These are phyloP conservation scores for Trigoniulus corallinus DNA, from an alignment of 1,140 invertebrate genomes.

Conservation along the genomic window DNA sequence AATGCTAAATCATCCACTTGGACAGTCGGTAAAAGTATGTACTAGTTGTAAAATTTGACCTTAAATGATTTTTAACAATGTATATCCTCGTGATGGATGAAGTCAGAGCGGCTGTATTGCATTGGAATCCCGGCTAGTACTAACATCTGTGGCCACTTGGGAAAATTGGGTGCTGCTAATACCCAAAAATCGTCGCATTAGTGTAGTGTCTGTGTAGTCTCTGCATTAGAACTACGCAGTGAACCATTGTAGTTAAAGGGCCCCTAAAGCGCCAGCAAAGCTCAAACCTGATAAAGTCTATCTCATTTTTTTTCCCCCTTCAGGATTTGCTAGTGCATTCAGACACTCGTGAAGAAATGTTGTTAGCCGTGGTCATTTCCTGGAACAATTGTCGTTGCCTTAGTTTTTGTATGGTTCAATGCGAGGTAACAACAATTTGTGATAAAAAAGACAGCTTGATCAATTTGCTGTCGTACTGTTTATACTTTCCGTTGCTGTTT, in stretches of 20 bases:
- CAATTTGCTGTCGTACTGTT: slow-evolving; percentile 37
- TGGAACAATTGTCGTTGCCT: slow-evolving; percentile 38
- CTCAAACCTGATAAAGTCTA: too few relatives aligned
- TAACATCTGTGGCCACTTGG: too few relatives aligned
- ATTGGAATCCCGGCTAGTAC: too few relatives aligned
- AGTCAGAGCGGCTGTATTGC: too few relatives aligned
- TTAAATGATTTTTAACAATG: not conserved
- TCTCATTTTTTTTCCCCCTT: too few relatives aligned
- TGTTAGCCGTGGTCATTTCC: slow-evolving; percentile 27
- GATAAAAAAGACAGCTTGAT: slow-evolving; percentile 26
- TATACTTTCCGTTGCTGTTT: slow-evolving; percentile 63
- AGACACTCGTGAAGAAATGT: slow-evolving; percentile 23
- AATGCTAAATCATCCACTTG: slow-evolving; percentile 19
- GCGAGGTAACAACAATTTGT: slow-evolving; percentile 17
- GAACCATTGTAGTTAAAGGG: too few relatives aligned
- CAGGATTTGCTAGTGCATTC: slow-evolving; percentile 12
- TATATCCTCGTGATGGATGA: too few relatives aligned
- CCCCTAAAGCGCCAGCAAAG: too few relatives aligned
- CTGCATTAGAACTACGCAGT: too few relatives aligned
- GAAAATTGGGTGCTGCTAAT: too few relatives aligned
- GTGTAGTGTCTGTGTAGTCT: too few relatives aligned
- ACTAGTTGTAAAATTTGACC: slow-evolving; percentile 15
- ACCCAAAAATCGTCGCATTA: too few relatives aligned
- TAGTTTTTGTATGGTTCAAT: slow-evolving; percentile 32
- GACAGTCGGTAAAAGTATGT: slow-evolving; percentile 20